A percentile compares a stretch with the other conserved stretches of the same genome.
Conservation (phyloP, 2,888 invertebrate species). For the Deroplatys truncata region DNA sequence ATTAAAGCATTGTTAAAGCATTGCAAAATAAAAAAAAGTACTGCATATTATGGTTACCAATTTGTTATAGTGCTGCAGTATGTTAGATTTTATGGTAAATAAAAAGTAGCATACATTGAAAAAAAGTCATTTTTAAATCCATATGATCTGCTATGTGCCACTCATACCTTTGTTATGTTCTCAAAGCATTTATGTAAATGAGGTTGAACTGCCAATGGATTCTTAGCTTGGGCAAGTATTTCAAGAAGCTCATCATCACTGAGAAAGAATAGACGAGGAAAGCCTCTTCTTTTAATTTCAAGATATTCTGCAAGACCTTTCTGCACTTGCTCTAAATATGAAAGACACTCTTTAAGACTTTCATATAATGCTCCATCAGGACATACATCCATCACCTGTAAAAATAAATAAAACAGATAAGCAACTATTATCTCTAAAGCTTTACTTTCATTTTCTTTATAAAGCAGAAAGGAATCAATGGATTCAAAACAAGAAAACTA, state of each 20-base stretch:
- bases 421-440: background rate
- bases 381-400: conserved; percentile 60
- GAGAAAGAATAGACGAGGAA: conserved; percentile 76
- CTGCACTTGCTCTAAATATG: conserved; percentile 66
- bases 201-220: conserved; percentile 73
- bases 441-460: background rate
- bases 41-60: too few species aligned
- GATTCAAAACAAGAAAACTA: background rate
- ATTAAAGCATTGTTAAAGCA: too few species aligned
- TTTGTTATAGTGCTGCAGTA: too few species aligned
- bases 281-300: conserved; percentile 68
- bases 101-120: too few species aligned
- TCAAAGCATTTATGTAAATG: conserved; percentile 82
- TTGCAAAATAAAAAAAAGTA: too few species aligned
- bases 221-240: conserved; percentile 73
- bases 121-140: too few species aligned
- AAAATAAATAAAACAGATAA: background rate
- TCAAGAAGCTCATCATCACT: conserved; percentile 80
- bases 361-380: conserved; percentile 63
- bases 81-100: too few species aligned
- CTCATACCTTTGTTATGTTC: conserved; percentile 60
- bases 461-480: background rate
- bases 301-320: conserved; percentile 74
- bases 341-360: conserved; percentile 64
- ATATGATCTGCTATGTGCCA: background rate